Percentiles rank a stretch among this genome's conserved stretches.
phyloP scores from a whole-genome alignment of 92 coral and sea anemone genomes.

The Siderastrea radians region DNA sequence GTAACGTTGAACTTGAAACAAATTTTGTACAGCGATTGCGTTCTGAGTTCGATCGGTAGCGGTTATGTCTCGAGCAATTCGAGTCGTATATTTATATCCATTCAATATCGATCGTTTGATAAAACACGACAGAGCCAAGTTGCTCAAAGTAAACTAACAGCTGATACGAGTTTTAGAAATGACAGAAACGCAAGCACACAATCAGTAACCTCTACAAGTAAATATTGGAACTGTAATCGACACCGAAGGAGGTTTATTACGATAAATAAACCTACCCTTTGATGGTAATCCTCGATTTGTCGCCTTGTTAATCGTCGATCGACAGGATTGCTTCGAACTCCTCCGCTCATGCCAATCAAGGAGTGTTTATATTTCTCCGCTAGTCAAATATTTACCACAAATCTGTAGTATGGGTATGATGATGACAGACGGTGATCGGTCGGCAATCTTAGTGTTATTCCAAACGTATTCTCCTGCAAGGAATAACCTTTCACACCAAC shows the following conservation, averaged over 20 bases:
- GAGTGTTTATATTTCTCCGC: conserved; percentile 23
- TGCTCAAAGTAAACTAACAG: neutral
- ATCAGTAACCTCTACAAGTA: neutral
- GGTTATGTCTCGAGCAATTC: no score
- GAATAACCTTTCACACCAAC: neutral
- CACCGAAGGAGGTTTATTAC: neutral
- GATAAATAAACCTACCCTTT: conserved; percentile 61
- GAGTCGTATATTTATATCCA: no score
- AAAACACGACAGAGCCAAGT: neutral
- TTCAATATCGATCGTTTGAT: no score
- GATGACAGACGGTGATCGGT: conserved; percentile 11
- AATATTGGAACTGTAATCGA: neutral
- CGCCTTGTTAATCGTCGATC: conserved; percentile 71
- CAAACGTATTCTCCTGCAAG: neutral
- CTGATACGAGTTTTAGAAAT: neutral
- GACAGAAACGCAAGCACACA: conserved; percentile 4
- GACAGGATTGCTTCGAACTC: conserved; percentile 45
- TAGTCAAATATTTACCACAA: conserved; percentile 14
- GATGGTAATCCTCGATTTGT: conserved; percentile 75
- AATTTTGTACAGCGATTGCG: no score
- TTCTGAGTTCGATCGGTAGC: no score
- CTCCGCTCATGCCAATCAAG: conserved; percentile 16
- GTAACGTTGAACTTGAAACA: neutral
- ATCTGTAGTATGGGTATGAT: neutral
- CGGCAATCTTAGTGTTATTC: no score